phyloP scores from a whole-genome alignment of 1,140 invertebrate species.

The Ruditapes philippinarum region DNA sequence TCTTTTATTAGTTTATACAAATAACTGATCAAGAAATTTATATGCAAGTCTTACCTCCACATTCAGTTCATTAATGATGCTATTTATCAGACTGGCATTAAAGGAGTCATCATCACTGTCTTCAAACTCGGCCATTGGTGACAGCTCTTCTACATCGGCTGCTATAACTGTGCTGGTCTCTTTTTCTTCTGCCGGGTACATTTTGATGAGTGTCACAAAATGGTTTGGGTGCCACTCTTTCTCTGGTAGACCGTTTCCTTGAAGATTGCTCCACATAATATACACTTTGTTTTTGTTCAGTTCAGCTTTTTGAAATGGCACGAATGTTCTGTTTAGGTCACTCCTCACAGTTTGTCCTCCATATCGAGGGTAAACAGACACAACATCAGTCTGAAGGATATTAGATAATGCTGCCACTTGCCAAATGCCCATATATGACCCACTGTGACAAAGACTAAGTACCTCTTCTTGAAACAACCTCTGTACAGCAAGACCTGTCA shows the following conservation, averaged over 20 bases:
- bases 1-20: no score
- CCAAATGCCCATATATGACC: constrained; percentile 21
- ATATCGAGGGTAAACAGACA: constrained; percentile 19
- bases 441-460: neutral
- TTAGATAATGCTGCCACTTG: constrained; percentile 14
- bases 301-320: neutral
- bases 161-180: neutral
- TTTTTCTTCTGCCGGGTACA: neutral
- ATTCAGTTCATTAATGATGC: no score
- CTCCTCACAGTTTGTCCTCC: constrained; percentile 21
- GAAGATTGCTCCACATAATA: constrained; percentile 20
- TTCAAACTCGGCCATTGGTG: neutral
- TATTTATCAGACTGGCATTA: no score
- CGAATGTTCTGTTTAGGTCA: constrained; percentile 15
- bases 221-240: neutral
- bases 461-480: constrained; percentile 7
- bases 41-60: no score
- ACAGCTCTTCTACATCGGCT: neutral
- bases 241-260: neutral
- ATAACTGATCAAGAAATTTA: no score
- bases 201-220: neutral
- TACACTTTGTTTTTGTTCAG: neutral
- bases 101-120: neutral
- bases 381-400: neutral
- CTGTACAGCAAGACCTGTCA: neutral